A percentile compares a stretch with the other conserved stretches of the same genome.
Conservation (phyloP, 2,797 vertebrate species). For the Salarias fasciatus region DNA sequence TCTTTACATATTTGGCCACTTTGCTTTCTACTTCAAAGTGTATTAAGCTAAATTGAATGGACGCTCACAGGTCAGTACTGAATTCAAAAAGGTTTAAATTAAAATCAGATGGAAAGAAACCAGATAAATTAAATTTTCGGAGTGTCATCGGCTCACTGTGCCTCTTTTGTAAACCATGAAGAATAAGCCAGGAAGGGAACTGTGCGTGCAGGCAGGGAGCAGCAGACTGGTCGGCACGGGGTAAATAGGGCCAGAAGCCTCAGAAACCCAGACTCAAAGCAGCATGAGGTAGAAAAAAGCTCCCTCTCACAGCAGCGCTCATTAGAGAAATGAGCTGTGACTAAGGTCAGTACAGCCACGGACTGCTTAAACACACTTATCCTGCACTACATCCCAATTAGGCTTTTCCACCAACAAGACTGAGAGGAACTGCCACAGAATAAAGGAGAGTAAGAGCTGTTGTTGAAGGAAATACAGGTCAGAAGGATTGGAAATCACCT, state of each 20-base stretch:
- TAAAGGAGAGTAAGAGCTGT: conserved; percentile 26
- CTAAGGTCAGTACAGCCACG: conserved; percentile 21
- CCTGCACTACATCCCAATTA: conserved; percentile 52
- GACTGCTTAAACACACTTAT: conserved; percentile 56
- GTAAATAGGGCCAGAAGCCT: conserved; percentile 52
- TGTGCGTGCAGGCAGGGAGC: conserved; percentile 28
- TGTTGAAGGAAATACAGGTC: background rate
- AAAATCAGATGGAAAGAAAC: no score
- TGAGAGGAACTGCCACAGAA: conserved; percentile 14
- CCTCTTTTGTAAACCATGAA: conserved; percentile 9
- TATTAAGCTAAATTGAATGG: no score
- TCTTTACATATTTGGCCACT: no score
- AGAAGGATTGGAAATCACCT: conserved; percentile 29
- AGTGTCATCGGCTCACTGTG: background rate
- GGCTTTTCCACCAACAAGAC: conserved; percentile 48
- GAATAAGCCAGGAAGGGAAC: conserved; percentile 20
- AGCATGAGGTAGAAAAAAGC: conserved; percentile 71
- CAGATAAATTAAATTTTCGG: no score
- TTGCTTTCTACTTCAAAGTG: no score
- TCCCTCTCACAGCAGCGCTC: conserved; percentile 57
- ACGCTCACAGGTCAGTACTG: no score
- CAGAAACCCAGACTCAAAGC: conserved; percentile 55
- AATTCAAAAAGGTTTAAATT: no score
- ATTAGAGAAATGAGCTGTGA: conserved; percentile 76
- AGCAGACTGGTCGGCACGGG: conserved; percentile 45